These are phyloP conservation scores for Daubentonia madagascariensis DNA, from an alignment of 2,113 vertebrate genomes.

Conservation along the genomic window DNA sequence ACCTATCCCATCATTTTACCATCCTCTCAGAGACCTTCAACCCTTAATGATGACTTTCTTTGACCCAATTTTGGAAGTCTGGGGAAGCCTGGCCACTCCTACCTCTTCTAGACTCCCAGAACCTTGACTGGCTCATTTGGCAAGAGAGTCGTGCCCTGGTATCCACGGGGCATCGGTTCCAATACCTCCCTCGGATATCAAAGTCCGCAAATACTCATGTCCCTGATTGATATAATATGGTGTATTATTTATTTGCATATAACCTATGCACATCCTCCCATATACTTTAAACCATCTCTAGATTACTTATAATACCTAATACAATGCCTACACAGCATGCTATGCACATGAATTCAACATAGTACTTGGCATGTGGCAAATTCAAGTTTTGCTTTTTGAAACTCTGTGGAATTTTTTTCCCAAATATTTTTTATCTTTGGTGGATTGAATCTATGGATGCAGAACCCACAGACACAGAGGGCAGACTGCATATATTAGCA, in stretches of 20 bases:
- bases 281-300: not conserved
- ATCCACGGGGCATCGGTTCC: not conserved
- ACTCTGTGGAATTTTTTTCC: not conserved
- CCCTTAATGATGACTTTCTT: not conserved
- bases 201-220: not conserved
- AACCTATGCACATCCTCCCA: not conserved
- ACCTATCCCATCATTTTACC: too few relatives aligned
- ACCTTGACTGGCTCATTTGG: not conserved
- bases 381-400: not conserved
- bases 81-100: not conserved
- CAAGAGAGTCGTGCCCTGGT: not conserved
- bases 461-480: not conserved
- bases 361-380: not conserved
- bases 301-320: not conserved
- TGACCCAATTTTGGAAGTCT: too few relatives aligned
- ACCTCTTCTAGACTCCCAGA: not conserved
- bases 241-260: not conserved
- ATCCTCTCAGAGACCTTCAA: not conserved
- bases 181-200: not conserved
- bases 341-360: not conserved
- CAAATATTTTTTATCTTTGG: not conserved
- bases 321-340: not conserved
- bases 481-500: not conserved
- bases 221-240: not conserved
- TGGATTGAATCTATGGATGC: not conserved